Conservation (phyloP, 1,140 invertebrate species). For the Ceratosolen fusciceps region DNA sequence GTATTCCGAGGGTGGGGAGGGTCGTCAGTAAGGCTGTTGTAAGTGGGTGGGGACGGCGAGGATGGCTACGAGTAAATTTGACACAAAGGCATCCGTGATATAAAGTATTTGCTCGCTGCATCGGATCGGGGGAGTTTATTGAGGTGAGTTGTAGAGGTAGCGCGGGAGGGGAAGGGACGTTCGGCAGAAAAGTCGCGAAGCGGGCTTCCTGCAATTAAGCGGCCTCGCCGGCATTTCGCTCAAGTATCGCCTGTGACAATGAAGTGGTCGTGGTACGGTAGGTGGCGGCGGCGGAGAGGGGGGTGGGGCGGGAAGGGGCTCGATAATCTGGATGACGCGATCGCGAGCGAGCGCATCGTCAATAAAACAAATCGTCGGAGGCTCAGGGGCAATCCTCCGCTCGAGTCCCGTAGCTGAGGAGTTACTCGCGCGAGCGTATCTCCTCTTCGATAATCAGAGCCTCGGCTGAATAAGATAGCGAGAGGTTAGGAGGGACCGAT, state of each 20-base stretch:
- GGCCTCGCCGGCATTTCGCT: not conserved
- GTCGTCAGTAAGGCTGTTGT: no score
- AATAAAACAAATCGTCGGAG: not conserved
- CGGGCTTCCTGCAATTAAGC: not conserved
- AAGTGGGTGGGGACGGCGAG: no score
- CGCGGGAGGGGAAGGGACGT: no score
- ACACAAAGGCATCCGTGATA: no score
- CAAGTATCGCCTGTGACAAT: not conserved
- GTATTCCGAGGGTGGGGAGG: no score
- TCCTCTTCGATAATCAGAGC: conserved; percentile 12
- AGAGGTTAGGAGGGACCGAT: not conserved
- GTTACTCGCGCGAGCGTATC: not conserved
- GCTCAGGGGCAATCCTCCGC: not conserved
- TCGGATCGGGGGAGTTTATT: no score
- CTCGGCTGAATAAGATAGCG: not conserved
- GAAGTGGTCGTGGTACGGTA: no score
- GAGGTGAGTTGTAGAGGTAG: no score
- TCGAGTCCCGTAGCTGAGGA: not conserved
- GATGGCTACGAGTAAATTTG: no score
- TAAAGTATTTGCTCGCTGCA: no score
- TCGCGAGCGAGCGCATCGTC: not conserved
- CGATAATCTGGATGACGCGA: not conserved
- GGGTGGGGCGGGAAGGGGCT: not conserved
- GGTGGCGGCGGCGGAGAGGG: no score
- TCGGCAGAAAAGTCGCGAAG: no score